These are phyloP conservation scores for Mizuhopecten yessoensis DNA, from an alignment of 1,140 invertebrate genomes.

Conservation along the genomic window DNA sequence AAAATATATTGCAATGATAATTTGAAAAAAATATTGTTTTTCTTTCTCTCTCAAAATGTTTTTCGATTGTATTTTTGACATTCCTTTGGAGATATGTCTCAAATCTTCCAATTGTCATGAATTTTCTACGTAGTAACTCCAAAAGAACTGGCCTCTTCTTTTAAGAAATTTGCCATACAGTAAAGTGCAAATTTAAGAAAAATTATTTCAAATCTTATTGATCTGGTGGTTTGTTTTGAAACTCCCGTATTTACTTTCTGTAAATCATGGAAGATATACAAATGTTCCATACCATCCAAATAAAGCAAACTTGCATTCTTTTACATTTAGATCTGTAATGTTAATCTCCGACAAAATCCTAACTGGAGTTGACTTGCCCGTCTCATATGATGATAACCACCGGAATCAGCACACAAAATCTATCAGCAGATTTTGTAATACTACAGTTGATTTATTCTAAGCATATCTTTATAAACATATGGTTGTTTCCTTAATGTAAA, in stretches of 20 bases:
- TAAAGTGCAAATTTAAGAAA: neutral
- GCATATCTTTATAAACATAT: neutral
- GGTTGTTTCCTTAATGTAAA: neutral
- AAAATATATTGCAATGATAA: constrained; percentile 36
- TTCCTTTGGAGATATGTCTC: neutral
- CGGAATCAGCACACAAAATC: no score
- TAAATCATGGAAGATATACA: neutral
- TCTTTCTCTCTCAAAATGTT: neutral
- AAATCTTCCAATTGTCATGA: neutral
- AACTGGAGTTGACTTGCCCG: no score
- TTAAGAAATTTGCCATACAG: neutral
- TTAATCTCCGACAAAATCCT: neutral
- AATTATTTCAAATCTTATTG: neutral
- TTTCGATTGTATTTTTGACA: neutral
- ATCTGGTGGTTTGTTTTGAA: neutral
- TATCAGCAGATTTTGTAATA: no score
- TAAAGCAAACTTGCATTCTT: neutral
- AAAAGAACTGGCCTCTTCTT: neutral
- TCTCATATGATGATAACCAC: no score
- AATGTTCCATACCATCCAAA: neutral
- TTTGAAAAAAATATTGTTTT: neutral
- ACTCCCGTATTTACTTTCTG: neutral
- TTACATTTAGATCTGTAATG: neutral
- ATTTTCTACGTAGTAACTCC: neutral
- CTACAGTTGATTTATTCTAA: no score